A percentile compares a stretch with the other conserved stretches of the same genome.
Evolutionary conservation across 1,140 invertebrate species (phyloP).

Genomic region (Eufriesea mexicana): DNA sequence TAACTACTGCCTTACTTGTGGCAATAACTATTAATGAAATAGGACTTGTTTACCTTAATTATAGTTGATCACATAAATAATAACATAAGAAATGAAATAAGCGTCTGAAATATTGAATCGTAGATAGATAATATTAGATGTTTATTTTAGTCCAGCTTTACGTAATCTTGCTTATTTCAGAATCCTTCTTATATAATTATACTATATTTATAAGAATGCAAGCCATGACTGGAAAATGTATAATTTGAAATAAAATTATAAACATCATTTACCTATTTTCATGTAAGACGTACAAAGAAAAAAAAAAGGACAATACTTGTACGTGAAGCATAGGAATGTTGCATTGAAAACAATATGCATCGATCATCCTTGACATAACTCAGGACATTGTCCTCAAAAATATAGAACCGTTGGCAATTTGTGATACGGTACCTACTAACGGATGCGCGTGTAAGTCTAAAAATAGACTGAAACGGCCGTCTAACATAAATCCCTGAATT

Average conservation of each 20-base stretch:
- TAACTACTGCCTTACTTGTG: no score
- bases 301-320: no score
- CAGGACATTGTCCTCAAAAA: constrained; percentile 48
- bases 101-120: neutral
- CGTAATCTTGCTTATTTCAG: constrained; percentile 11
- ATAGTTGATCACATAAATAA: neutral
- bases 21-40: neutral
- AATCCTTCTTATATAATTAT: neutral
- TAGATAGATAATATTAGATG: neutral
- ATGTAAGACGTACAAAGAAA: neutral
- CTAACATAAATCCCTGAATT: neutral
- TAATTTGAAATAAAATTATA: neutral
- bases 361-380: constrained; percentile 17
- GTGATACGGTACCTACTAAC: neutral
- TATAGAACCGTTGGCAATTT: constrained; percentile 34
- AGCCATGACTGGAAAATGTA: neutral
- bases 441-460: neutral
- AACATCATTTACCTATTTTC: neutral
- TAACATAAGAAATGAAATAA: neutral
- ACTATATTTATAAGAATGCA: neutral
- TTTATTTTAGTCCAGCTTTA: neutral
- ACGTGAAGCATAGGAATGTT: neutral
- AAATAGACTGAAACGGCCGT: constrained; percentile 1
- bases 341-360: neutral
- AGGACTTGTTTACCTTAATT: neutral